These are phyloP conservation scores for Synaphobranchus kaupii DNA, from an alignment of 2,797 vertebrate genomes.

Conservation along the genomic window DNA sequence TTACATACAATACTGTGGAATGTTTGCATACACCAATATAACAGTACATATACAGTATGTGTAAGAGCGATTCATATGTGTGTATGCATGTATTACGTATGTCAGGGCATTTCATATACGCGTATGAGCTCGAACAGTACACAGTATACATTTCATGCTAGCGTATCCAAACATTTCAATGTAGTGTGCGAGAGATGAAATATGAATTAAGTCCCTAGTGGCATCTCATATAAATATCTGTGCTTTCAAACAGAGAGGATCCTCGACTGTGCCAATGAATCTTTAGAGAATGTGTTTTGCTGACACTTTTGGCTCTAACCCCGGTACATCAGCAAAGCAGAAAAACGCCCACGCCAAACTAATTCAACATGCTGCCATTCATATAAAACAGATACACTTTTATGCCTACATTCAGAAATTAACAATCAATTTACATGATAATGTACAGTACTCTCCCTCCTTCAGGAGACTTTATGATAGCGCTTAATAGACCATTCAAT, in stretches of 20 bases:
- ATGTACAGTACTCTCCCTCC: not conserved
- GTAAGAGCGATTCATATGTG: not conserved
- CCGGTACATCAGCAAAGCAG: not conserved
- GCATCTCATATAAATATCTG: not conserved
- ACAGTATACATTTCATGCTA: not conserved
- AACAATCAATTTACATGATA: not conserved
- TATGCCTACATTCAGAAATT: not conserved
- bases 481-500: not conserved
- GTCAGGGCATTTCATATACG: not conserved
- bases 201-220: no score
- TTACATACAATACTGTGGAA: no score
- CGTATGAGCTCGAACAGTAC: not conserved
- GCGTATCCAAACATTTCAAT: no score
- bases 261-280: not conserved
- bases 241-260: not conserved
- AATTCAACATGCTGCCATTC: not conserved
- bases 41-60: no score
- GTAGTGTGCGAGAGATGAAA: no score
- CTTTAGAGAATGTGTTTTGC: not conserved
- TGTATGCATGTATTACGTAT: not conserved
- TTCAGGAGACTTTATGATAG: not conserved
- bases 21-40: no score
- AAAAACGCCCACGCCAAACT: not conserved
- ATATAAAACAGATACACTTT: not conserved
- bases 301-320: not conserved